Base-by-base conservation (phyloP, 2,113 vertebrate species). In the Grammomys dolichurus region DNA sequence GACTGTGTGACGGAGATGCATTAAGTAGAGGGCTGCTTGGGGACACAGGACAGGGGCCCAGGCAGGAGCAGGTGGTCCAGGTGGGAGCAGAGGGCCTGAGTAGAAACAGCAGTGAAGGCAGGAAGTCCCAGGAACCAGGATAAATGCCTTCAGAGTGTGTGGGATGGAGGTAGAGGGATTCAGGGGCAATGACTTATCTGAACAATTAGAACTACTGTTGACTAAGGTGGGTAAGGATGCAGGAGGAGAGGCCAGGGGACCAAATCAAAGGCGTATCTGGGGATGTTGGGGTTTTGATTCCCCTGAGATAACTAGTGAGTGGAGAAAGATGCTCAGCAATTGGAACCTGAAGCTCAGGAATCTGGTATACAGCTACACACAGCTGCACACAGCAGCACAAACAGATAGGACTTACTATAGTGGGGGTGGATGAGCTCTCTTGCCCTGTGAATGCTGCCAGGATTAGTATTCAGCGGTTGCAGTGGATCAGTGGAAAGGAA, bases 361-460 rank as follows among this genome's bases (percentile, higher is more conserved):
- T 65, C 82, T 31, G 5, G n/a, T 28, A 28, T 33, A 14, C 36
- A 94, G 87, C 67, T 95, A 93, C 93, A 95, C 87, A 12, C 40
- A 95, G 87, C 60, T 95, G 94, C 91, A 95, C 78, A 11, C n/a
- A 95, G 81, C 60, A 94, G 94, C 91, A 95, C 82, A 46, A 87
- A 10, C 67, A 69, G 73, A 76, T 78, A 76, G 63, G 65, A 46
- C 56, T 95, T 82, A 65, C 8, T 31, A 28, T 60, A 33, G 43
- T 60, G 87, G 84, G 72, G 82, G 85, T 51, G 43, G 72, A 81
- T 91, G 92, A 90, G 77, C 5, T 92, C 60, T 36, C 69, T 51
- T 36, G 24, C 16, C 5, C 31, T n/a, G 54, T n/a, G 10, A 19
- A 36, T 0, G 14, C 40, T 20, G 22, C 5, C 5, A 63, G 80